Evolutionary conservation across 2,797 vertebrate genomes (phyloP), one percentile per base, ranked within the genome.

Genomic region (Gallinago stenura): DNA sequence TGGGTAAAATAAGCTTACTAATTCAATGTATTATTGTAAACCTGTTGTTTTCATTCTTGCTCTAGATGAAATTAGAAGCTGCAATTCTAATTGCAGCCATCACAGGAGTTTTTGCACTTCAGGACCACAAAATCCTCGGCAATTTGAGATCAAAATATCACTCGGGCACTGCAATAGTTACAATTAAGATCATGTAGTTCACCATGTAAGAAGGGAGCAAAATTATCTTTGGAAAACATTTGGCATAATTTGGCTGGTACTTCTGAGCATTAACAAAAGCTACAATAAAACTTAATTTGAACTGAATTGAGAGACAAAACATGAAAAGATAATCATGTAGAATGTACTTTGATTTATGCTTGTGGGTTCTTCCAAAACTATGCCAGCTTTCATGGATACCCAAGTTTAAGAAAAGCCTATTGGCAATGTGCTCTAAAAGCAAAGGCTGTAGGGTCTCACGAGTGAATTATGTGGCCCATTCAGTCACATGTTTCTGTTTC

Each of bases 271-370:
- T 79, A 95, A 93, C 39, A 90, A 93, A 96, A 89, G 66, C 75
- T 93, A 83, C 91, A 92, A 82, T 91, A 79, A 84, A 84, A 66
- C 5, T 87, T 97, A 94, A 87, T 83, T 95, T 60, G 85, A 96
- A 93, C 58, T 65, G 69, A 93, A 96, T 37, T 88, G 83, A 89
- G 37, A 76, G 31, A 87, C 91, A 87, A 94, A 94, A 71, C 77
- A 80, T 93, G 35, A 95, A 94, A 97, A 95, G 25, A 91, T 83
- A 89, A 57, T 56, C 90, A 61, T 79, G 50, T 45, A 80, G 13
- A 94, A 62, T 87, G 48, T 28, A 70, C 35, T 93, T 89, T 70
- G 61, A 93, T 88, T 95, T 97, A 80, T 90, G 35, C 46, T 91
- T 89, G 46, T 70, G 61, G 64, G 62, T 90, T 88, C 61, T 91